Evolutionary conservation across 2,797 vertebrate genomes (phyloP).

Genomic region (Molossus alvarezi): DNA sequence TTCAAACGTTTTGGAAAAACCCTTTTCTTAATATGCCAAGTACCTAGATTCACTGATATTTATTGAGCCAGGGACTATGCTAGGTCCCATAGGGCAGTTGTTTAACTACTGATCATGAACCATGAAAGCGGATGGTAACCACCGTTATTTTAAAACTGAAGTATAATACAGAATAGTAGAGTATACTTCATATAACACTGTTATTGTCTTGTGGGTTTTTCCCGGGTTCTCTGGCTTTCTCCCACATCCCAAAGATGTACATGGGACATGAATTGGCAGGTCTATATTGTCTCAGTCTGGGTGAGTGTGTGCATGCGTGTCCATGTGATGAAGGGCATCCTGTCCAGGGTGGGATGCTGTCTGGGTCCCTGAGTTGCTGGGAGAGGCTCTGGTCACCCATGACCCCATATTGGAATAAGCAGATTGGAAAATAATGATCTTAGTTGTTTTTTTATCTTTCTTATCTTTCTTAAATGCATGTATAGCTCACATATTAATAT

Average conservation of each 20-base stretch:
- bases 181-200: not conserved
- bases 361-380: not conserved
- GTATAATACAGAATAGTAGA: not conserved
- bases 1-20: not conserved
- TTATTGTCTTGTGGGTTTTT: not conserved
- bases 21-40: not conserved
- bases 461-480: not conserved
- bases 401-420: not conserved
- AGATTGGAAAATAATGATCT: not conserved
- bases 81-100: not conserved
- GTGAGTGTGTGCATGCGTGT: not conserved
- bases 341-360: not conserved
- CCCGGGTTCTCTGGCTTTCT: not conserved
- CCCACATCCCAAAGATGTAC: not conserved
- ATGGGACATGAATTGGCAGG: rapidly evolving
- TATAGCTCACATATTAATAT: not conserved
- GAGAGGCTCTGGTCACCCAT: not conserved
- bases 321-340: not conserved
- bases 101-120: not conserved
- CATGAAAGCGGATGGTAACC: not conserved
- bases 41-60: not conserved
- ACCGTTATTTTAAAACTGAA: not conserved
- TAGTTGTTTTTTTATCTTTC: not conserved
- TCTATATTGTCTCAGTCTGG: not conserved
- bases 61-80: not conserved